Evolutionary conservation across 2,113 vertebrate genomes (phyloP).

Genomic region (Myiozetetes cayanensis): DNA sequence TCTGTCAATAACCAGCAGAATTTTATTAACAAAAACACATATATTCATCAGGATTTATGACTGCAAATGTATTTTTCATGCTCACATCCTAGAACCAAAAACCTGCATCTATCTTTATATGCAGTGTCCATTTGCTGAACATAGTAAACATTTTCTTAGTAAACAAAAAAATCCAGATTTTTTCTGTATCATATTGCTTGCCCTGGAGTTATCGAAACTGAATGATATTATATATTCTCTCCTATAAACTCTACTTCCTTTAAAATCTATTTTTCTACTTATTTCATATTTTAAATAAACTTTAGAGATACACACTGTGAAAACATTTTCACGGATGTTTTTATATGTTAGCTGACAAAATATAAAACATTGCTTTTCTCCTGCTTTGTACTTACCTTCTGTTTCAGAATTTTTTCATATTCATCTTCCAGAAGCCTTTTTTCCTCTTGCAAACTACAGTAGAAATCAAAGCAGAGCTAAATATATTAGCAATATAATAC

Average conservation of each 20-base stretch:
- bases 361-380: background rate
- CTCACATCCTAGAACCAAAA: background rate
- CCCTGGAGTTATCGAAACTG: background rate
- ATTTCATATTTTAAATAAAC: background rate
- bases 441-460: slow-evolving; percentile 81
- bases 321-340: background rate
- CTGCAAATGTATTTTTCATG: background rate
- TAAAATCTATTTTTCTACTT: background rate
- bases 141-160: background rate
- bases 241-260: background rate
- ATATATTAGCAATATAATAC: background rate
- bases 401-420: slow-evolving; percentile 76
- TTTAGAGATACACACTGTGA: background rate
- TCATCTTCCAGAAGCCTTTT: slow-evolving; percentile 80
- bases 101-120: background rate
- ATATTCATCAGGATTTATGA: background rate
- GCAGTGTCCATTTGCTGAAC: background rate
- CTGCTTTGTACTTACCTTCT: slow-evolving; percentile 78
- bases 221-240: background rate
- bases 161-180: background rate
- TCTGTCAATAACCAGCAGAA: background rate
- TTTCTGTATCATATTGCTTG: background rate
- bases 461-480: background rate
- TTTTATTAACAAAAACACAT: background rate
- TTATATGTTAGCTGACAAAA: background rate